A percentile compares a stretch with the other conserved stretches of the same genome.
Evolutionary conservation across 2,113 vertebrate species (phyloP).

Genomic region (Colistium nudipinnis): DNA sequence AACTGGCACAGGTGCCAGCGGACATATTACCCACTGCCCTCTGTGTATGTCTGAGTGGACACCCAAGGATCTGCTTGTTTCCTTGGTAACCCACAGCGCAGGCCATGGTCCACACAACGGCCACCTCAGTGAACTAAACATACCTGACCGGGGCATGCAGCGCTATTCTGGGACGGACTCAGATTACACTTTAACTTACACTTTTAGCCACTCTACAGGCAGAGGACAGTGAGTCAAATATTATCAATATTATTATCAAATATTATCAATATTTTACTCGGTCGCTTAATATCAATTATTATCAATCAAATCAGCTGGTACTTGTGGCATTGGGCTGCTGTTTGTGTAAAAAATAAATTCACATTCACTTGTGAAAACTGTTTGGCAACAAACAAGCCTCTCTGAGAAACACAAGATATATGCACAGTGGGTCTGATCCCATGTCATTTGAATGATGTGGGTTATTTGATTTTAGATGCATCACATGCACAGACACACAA

Average conservation of each 20-base stretch:
- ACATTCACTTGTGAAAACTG: background rate
- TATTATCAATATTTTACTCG: too few species aligned
- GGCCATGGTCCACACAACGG: background rate
- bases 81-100: background rate
- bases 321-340: too few species aligned
- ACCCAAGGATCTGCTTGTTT: background rate
- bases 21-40: slow-evolving; percentile 14
- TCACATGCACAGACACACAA: background rate
- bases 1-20: background rate
- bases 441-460: background rate
- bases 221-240: background rate
- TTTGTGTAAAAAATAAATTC: too few species aligned
- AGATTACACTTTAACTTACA: slow-evolving; percentile 25
- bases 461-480: slow-evolving; percentile 6
- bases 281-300: too few species aligned
- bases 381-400: background rate
- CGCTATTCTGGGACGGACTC: slow-evolving; percentile 45
- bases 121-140: slow-evolving; percentile 31
- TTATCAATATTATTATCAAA: too few species aligned
- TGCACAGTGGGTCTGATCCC: background rate
- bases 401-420: background rate
- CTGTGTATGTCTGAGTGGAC: slow-evolving; percentile 12
- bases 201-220: slow-evolving; percentile 10
- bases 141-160: slow-evolving; percentile 18
- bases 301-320: too few species aligned